A percentile compares a stretch with the other conserved stretches of the same genome.
phyloP scores from a whole-genome alignment of 2,113 vertebrate species.

The Pantherophis guttatus region DNA sequence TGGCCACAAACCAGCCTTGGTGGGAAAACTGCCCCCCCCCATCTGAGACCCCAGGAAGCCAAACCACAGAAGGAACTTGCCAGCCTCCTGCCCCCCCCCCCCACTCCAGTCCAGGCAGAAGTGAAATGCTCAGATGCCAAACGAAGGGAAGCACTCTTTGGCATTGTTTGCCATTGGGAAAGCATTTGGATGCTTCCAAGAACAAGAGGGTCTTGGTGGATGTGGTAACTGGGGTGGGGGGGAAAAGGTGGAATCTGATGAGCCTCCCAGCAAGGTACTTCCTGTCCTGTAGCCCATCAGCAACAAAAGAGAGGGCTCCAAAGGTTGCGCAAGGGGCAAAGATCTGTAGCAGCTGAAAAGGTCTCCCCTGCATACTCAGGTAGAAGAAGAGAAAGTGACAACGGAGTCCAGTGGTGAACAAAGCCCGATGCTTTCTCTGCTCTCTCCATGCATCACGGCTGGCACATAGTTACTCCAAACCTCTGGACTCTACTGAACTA shows the following conservation, averaged over 20 bases:
- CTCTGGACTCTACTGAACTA: not conserved
- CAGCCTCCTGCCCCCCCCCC: not conserved
- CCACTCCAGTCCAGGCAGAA: not conserved
- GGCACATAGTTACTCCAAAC: not conserved
- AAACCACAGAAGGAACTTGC: not conserved
- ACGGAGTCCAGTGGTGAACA: not conserved
- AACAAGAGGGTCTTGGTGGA: not conserved
- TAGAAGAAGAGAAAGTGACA: not conserved
- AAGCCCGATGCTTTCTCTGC: not conserved
- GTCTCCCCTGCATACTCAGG: not conserved
- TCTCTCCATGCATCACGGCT: not conserved
- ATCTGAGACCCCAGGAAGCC: not conserved
- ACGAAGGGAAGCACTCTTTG: not conserved
- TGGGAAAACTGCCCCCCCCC: not conserved
- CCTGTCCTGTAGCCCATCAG: not conserved
- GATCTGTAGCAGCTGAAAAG: not conserved
- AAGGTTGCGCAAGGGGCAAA: not conserved
- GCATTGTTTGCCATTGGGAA: not conserved
- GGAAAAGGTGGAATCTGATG: not conserved
- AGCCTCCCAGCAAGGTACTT: not conserved
- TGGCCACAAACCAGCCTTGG: not conserved
- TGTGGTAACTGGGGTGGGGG: not conserved
- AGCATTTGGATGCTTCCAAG: not conserved
- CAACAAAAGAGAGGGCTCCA: not conserved
- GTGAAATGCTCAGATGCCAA: not conserved